Evolutionary conservation across 1,140 invertebrate genomes (phyloP).

Genomic region (Euura saliciscinereae): DNA sequence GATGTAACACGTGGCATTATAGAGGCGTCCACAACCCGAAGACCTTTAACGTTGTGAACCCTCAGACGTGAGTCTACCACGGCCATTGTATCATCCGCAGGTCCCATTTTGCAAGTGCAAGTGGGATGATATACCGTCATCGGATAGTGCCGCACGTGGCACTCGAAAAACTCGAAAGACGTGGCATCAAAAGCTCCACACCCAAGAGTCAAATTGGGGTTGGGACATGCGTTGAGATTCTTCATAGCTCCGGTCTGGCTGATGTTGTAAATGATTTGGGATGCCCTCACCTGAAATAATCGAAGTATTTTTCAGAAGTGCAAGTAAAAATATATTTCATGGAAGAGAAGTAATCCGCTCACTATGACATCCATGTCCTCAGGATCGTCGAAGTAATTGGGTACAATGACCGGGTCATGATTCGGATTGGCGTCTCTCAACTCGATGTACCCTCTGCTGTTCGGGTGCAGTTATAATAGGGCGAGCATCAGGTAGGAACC

Average conservation of each 20-base stretch:
- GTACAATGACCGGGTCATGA: constrained; percentile 62
- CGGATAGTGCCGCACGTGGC: constrained; percentile 36
- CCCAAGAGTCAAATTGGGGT: not conserved
- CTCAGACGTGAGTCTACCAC: constrained; percentile 34
- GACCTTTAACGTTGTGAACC: too few relatives aligned
- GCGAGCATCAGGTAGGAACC: constrained; percentile 40
- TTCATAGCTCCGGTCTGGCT: constrained; percentile 52
- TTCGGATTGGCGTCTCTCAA: constrained; percentile 56
- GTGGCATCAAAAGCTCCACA: constrained; percentile 42
- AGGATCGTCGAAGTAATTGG: constrained; percentile 62
- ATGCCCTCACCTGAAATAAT: constrained; percentile 43
- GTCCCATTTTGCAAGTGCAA: constrained; percentile 56
- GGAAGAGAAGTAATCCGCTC: constrained; percentile 51
- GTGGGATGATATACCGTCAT: constrained; percentile 46
- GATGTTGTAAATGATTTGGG: constrained; percentile 52
- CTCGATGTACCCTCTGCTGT: constrained; percentile 51
- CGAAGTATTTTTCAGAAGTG: not conserved
- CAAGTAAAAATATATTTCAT: not conserved
- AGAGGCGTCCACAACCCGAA: constrained; percentile 47
- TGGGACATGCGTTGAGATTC: constrained; percentile 25
- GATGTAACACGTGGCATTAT: constrained; percentile 62
- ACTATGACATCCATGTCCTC: constrained; percentile 64
- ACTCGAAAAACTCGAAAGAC: constrained; percentile 47
- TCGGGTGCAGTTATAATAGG: constrained; percentile 47
- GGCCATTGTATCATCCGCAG: constrained; percentile 37